These are phyloP conservation scores for Vesta saturnalis DNA, from an alignment of 2,888 invertebrate genomes.

Conservation along the genomic window DNA sequence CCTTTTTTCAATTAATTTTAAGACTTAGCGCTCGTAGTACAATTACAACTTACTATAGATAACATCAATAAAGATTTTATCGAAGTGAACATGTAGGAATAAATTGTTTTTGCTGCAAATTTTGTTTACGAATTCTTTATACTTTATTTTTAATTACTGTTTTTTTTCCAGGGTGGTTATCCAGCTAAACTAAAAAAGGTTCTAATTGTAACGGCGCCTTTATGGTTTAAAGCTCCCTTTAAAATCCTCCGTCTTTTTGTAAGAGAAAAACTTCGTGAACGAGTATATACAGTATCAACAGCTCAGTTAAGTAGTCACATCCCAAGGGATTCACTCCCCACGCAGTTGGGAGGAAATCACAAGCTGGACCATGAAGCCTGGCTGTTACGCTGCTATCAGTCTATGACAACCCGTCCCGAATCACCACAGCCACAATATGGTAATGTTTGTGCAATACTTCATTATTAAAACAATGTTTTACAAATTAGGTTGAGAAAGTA, in stretches of 20 bases:
- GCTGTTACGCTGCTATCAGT: conserved; percentile 71
- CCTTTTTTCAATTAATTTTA: too few relatives aligned
- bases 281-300: conserved; percentile 94
- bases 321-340: conserved; percentile 87
- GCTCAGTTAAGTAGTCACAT: conserved; percentile 91
- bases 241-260: conserved; percentile 95
- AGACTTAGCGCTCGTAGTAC: too few relatives aligned
- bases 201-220: conserved; percentile 94
- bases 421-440: conserved; percentile 58
- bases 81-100: too few relatives aligned
- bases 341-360: conserved; percentile 87
- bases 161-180: conserved; percentile 99
- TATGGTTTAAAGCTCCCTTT: conserved; percentile 99
- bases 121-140: conserved; percentile 16
- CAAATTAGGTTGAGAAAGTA: background rate
- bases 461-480: background rate
- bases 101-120: background rate
- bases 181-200: conserved; percentile 98
- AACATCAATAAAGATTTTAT: too few relatives aligned
- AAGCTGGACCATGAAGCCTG: conserved; percentile 91
- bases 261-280: conserved; percentile 92
- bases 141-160: conserved; percentile 61
- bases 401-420: conserved; percentile 77
- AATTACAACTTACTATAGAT: too few relatives aligned
- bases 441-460: conserved; percentile 42